Conservation (phyloP, 2,888 invertebrate species). For the Steromphala cineraria region DNA sequence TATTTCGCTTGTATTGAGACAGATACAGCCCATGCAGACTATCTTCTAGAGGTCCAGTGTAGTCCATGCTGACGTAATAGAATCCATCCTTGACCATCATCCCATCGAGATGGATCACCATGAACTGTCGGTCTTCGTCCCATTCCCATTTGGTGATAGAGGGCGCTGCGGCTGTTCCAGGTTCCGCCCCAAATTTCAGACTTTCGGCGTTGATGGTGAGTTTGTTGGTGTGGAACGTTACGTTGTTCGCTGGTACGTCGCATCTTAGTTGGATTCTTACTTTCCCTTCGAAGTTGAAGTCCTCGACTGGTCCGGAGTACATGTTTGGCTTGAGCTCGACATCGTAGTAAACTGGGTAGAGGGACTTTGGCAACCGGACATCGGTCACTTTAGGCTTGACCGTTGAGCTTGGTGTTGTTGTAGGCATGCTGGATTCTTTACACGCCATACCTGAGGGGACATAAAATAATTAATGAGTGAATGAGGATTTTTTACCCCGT, state of each 20-base stretch:
- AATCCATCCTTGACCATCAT: slow-evolving; percentile 76
- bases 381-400: slow-evolving; percentile 33
- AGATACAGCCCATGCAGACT: slow-evolving; percentile 60
- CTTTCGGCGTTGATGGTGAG: slow-evolving; percentile 43
- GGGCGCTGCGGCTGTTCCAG: slow-evolving; percentile 34
- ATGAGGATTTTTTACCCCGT: too few species aligned
- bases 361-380: slow-evolving; percentile 57
- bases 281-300: slow-evolving; percentile 60
- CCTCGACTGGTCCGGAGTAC: slow-evolving; percentile 49
- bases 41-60: slow-evolving; percentile 82
- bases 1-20: slow-evolving; percentile 53
- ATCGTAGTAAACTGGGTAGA: slow-evolving; percentile 58
- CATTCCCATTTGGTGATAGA: slow-evolving; percentile 27
- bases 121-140: slow-evolving; percentile 65
- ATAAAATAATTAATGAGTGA: not conserved
- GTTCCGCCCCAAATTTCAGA: slow-evolving; percentile 33
- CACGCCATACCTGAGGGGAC: not conserved
- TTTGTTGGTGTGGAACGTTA: slow-evolving; percentile 59
- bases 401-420: not conserved
- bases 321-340: slow-evolving; percentile 63
- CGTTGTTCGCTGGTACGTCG: slow-evolving; percentile 38
- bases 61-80: slow-evolving; percentile 84
- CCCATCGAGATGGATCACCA: slow-evolving; percentile 80
- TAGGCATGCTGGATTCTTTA: not conserved
- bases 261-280: slow-evolving; percentile 52